Evolutionary conservation across 2,797 vertebrate genomes (phyloP).

Genomic region (Thaleichthys pacificus): DNA sequence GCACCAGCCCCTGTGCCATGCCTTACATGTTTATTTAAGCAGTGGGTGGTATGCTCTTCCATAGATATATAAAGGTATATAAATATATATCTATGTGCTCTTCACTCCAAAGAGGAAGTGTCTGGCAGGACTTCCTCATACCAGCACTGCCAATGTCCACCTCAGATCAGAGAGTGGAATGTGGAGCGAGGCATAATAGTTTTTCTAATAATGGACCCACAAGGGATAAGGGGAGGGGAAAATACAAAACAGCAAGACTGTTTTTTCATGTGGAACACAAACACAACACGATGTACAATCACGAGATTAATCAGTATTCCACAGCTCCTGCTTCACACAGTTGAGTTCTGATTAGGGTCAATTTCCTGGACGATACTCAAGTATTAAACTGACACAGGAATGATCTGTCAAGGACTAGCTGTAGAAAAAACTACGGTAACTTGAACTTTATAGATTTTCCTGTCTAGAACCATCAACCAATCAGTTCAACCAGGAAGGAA

Average conservation of each 20-base stretch:
- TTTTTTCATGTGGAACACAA: background rate
- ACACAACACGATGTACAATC: background rate
- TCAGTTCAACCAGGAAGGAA: no score
- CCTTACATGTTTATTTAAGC: constrained; percentile 38
- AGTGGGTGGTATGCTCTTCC: constrained; percentile 34
- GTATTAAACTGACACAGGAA: no score
- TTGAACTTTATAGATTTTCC: no score
- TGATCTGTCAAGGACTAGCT: no score
- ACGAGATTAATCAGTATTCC: no score
- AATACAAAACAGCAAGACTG: constrained; percentile 22
- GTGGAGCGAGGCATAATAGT: constrained; percentile 24
- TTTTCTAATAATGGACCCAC: constrained; percentile 18
- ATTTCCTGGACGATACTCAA: no score
- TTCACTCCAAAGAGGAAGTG: constrained; percentile 64
- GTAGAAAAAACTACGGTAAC: no score
- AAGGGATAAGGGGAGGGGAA: constrained; percentile 29
- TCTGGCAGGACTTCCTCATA: constrained; percentile 68
- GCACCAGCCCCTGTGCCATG: constrained; percentile 35
- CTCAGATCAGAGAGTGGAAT: constrained; percentile 34
- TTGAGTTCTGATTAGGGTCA: no score
- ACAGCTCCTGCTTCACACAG: no score
- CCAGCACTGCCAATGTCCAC: constrained; percentile 36
- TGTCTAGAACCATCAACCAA: no score
- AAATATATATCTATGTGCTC: no score
- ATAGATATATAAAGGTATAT: no score